A percentile compares a stretch with the other conserved stretches of the same genome.
phyloP scores from a whole-genome alignment of 1,140 invertebrate species.

The Drepana arcuata region DNA sequence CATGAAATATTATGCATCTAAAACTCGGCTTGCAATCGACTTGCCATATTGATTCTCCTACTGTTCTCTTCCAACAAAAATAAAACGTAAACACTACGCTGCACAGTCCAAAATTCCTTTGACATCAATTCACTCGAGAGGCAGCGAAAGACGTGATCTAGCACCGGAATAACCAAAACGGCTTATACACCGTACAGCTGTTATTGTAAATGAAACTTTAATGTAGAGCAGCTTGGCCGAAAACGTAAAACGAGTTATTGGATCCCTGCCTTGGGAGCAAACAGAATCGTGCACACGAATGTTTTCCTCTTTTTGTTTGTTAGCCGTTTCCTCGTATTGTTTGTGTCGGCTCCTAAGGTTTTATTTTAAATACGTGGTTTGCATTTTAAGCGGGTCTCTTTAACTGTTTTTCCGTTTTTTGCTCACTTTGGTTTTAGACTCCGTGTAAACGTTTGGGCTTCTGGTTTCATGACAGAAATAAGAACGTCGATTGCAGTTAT shows the following conservation, averaged over 20 bases:
- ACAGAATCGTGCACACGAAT: constrained; percentile 8
- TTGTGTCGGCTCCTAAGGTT: constrained; percentile 3
- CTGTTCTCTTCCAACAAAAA: neutral
- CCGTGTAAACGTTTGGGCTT: too few species aligned
- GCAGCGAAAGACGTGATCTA: too few species aligned
- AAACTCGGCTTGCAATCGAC: constrained; percentile 6
- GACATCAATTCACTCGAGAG: too few species aligned
- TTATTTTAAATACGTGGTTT: constrained; percentile 7
- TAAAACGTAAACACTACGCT: neutral
- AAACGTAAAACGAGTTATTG: too few species aligned
- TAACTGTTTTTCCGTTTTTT: neutral
- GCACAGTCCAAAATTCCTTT: constrained; percentile 3
- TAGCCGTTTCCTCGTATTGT: constrained; percentile 4
- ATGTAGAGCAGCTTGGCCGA: too few species aligned
- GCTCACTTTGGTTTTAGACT: neutral
- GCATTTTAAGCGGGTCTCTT: constrained; percentile 8
- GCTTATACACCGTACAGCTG: too few species aligned
- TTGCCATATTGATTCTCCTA: constrained; percentile 5
- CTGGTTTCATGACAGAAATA: too few species aligned
- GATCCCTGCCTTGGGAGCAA: constrained; percentile 1
- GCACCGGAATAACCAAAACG: too few species aligned
- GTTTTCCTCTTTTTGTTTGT: constrained; percentile 4
- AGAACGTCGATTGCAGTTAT: too few species aligned
- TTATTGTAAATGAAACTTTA: too few species aligned
- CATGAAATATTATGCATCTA: constrained; percentile 11